These are phyloP conservation scores for Hemibagrus wyckioides DNA, from an alignment of 2,113 vertebrate species.

Conservation along the genomic window DNA sequence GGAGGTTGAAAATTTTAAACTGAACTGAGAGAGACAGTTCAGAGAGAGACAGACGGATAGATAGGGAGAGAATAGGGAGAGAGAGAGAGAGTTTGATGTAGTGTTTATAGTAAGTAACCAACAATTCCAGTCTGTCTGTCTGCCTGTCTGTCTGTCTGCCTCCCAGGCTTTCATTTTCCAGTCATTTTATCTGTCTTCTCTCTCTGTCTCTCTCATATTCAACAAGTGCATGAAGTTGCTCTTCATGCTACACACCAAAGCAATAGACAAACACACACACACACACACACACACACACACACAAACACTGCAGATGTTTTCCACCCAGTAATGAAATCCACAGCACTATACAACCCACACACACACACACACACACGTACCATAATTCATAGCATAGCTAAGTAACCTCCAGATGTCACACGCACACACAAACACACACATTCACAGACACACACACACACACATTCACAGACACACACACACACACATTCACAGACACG, in stretches of 20 bases:
- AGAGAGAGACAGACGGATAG: not conserved
- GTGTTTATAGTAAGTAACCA: not conserved
- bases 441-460: slow-evolving; percentile 33
- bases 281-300: slow-evolving; percentile 8
- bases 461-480: slow-evolving; percentile 27
- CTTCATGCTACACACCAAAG: not conserved
- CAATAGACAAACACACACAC: not conserved
- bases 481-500: slow-evolving; percentile 14
- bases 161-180: not conserved
- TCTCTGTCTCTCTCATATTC: slow-evolving; percentile 53
- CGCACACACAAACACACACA: not conserved
- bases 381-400: slow-evolving; percentile 11
- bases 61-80: not conserved
- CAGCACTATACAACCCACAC: slow-evolving; percentile 21
- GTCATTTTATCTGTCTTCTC: slow-evolving; percentile 50
- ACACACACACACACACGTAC: slow-evolving; percentile 27
- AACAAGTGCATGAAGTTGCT: slow-evolving; percentile 34
- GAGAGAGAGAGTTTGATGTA: not conserved
- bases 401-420: not conserved
- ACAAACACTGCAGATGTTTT: slow-evolving; percentile 35
- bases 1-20: no score
- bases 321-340: not conserved
- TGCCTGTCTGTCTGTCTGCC: not conserved
- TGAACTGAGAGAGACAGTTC: no score
- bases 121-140: not conserved